phyloP scores from a whole-genome alignment of 2,797 vertebrate species.

The Holocentrus rufus region DNA sequence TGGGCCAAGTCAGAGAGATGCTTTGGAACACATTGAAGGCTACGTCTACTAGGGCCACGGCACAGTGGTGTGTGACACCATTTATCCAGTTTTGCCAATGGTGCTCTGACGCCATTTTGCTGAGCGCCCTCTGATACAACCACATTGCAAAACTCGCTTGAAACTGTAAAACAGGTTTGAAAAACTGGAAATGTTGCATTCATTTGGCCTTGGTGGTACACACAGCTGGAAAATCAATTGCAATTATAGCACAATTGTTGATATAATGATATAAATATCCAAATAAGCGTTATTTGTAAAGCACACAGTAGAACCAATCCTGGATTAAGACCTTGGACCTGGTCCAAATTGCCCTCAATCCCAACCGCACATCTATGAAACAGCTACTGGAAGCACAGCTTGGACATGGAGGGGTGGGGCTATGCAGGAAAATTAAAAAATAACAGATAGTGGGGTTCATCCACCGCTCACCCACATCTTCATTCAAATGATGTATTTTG shows the following conservation, averaged over 20 bases:
- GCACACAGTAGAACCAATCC: background rate
- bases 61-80: slow-evolving; percentile 70
- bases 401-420: background rate
- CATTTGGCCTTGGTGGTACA: background rate
- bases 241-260: background rate
- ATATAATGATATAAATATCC: background rate
- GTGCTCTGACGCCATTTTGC: slow-evolving; percentile 68
- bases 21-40: slow-evolving; percentile 64
- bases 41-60: slow-evolving; percentile 66
- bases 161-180: slow-evolving; percentile 14
- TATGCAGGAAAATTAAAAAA: background rate
- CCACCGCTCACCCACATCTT: background rate
- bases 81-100: slow-evolving; percentile 63
- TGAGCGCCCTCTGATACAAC: slow-evolving; percentile 50
- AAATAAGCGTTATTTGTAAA: background rate
- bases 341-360: background rate
- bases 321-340: background rate
- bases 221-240: background rate
- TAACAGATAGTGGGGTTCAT: background rate
- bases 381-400: background rate
- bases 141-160: background rate
- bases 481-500: background rate
- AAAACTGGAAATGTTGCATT: slow-evolving; percentile 30
- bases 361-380: background rate
- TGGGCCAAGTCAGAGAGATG: slow-evolving; percentile 75